Conservation (phyloP, 2,888 invertebrate genomes). For the Girardia tigrina region DNA sequence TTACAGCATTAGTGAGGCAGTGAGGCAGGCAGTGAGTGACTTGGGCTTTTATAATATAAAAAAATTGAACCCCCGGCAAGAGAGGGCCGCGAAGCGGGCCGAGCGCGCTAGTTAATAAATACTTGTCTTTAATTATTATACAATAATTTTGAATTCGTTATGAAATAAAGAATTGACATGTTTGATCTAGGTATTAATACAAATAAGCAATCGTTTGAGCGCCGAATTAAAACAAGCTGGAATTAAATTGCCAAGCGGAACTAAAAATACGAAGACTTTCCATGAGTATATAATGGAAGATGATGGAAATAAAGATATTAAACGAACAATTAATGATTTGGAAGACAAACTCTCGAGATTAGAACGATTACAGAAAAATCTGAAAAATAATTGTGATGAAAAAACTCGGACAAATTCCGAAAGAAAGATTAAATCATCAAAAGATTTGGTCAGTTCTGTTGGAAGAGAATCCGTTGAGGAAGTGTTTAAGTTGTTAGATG, state of each 20-base stretch:
- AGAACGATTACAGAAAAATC: background rate
- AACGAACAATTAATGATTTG: slow-evolving; percentile 19
- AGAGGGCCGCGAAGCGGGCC: too few relatives aligned
- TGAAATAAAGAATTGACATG: background rate
- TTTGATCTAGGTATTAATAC: background rate
- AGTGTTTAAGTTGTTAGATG: background rate
- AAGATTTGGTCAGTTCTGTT: background rate
- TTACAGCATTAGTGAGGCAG: too few relatives aligned
- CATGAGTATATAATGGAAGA: background rate
- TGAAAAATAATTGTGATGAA: background rate
- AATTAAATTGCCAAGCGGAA: background rate
- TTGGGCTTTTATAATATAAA: too few relatives aligned
- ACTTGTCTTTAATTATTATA: too few relatives aligned
- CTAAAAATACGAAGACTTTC: background rate
- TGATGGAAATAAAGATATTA: slow-evolving; percentile 1
- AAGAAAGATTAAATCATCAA: background rate
- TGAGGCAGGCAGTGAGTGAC: too few relatives aligned
- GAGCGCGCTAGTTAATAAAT: too few relatives aligned
- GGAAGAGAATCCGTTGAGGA: background rate
- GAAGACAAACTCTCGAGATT: background rate
- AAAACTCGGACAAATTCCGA: background rate
- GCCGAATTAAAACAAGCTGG: background rate
- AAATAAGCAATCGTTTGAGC: background rate
- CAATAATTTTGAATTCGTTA: too few relatives aligned
- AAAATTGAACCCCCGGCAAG: too few relatives aligned